Percentiles rank a stretch among this genome's conserved stretches.
Evolutionary conservation across 2,113 vertebrate species (phyloP).

Genomic region (Nycticebus coucang): DNA sequence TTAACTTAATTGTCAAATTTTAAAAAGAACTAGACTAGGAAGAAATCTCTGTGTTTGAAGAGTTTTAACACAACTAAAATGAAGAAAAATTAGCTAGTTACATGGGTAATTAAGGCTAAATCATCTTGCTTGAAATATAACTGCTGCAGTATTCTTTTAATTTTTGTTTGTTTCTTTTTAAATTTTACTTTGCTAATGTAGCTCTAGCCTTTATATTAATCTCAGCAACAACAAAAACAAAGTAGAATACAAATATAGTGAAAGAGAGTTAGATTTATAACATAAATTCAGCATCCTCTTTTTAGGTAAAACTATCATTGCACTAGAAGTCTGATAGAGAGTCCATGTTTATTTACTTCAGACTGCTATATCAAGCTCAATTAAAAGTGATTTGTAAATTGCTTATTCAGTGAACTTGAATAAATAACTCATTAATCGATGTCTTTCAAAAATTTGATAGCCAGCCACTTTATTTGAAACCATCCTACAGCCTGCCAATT

Average conservation of each 20-base stretch:
- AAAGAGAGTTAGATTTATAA: constrained; percentile 57
- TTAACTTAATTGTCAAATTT: constrained; percentile 29
- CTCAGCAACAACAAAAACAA: neutral
- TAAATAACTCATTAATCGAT: constrained; percentile 64
- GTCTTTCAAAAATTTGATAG: constrained; percentile 44
- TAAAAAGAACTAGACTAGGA: neutral
- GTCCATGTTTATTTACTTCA: constrained; percentile 64
- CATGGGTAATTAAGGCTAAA: constrained; percentile 22
- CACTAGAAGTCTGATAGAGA: constrained; percentile 49
- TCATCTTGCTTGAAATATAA: constrained; percentile 39
- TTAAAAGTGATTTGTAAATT: constrained; percentile 68
- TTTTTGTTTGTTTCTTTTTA: neutral
- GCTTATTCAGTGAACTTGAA: constrained; percentile 75
- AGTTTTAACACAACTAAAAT: constrained; percentile 27
- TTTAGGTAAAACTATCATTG: constrained; percentile 41
- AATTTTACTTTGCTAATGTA: neutral
- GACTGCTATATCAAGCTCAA: constrained; percentile 60
- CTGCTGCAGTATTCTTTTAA: neutral
- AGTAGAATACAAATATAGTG: constrained; percentile 12
- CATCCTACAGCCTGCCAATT: constrained; percentile 7
- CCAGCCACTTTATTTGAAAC: constrained; percentile 41
- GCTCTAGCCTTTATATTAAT: constrained; percentile 5
- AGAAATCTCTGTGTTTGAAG: neutral
- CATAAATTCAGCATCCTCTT: constrained; percentile 24
- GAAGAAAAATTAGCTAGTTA: constrained; percentile 15